These are phyloP conservation scores for Diabrotica virgifera DNA, from an alignment of 1,140 invertebrate genomes.

Conservation along the genomic window DNA sequence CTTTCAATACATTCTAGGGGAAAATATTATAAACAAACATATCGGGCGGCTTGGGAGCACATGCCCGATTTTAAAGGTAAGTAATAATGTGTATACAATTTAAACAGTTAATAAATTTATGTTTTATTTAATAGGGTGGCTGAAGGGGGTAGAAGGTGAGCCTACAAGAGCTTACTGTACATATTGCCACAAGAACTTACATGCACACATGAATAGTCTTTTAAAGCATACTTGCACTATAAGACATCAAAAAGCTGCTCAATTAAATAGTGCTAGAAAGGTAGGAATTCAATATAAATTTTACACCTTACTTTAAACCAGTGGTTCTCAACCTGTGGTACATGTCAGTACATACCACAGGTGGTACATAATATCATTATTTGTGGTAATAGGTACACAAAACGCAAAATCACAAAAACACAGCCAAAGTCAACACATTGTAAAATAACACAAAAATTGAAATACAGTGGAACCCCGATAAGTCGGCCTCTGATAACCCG, in stretches of 20 bases:
- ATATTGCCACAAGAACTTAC: slow-evolving; percentile 59
- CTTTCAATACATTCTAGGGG: slow-evolving; percentile 23
- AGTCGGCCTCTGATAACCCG: no score
- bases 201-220: slow-evolving; percentile 58
- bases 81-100: background rate
- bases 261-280: slow-evolving; percentile 40
- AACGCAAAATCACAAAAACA: no score
- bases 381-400: no score
- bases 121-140: slow-evolving; percentile 51
- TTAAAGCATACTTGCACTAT: slow-evolving; percentile 60
- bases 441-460: no score
- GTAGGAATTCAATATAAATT: slow-evolving; percentile 21
- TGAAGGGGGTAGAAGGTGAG: slow-evolving; percentile 52
- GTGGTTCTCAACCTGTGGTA: no score
- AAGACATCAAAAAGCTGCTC: slow-evolving; percentile 55
- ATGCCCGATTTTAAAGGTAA: slow-evolving; percentile 59
- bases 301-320: background rate
- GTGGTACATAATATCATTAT: no score
- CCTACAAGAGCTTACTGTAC: slow-evolving; percentile 57
- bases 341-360: no score
- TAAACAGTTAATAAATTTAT: background rate
- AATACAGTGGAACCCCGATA: no score
- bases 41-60: slow-evolving; percentile 58
- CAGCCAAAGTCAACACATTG: no score
- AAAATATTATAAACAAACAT: slow-evolving; percentile 56